Evolutionary conservation across 2,888 invertebrate genomes (phyloP).

Genomic region (Caenorhabditis macrosperma): DNA sequence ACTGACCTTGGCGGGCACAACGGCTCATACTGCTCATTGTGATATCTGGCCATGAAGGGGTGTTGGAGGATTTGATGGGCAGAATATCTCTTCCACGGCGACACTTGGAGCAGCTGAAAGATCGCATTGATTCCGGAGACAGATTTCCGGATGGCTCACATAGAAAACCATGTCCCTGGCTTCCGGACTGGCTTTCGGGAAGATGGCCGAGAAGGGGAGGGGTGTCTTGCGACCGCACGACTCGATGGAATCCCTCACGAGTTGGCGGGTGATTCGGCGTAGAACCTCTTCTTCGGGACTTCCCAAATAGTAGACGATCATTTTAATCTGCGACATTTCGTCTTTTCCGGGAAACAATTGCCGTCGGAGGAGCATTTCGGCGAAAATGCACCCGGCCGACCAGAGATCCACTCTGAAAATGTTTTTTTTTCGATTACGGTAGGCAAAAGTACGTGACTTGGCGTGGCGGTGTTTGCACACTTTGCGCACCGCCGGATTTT

Average conservation of each 20-base stretch:
- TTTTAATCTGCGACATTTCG: slow-evolving; percentile 77
- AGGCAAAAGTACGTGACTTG: not conserved
- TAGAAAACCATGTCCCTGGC: slow-evolving; percentile 73
- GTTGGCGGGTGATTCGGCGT: slow-evolving; percentile 80
- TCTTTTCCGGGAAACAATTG: slow-evolving; percentile 82
- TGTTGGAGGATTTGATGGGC: slow-evolving; percentile 81
- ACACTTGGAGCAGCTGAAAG: slow-evolving; percentile 79
- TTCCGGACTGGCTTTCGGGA: slow-evolving; percentile 81
- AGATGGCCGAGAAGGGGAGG: slow-evolving; percentile 80
- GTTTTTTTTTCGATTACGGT: not conserved
- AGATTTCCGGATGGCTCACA: slow-evolving; percentile 3
- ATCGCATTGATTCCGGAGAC: not conserved
- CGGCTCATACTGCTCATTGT: slow-evolving; percentile 82
- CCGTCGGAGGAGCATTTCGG: slow-evolving; percentile 82
- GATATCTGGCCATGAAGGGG: slow-evolving; percentile 81
- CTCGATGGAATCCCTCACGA: slow-evolving; percentile 80
- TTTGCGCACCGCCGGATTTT: no score
- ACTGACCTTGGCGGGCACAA: slow-evolving; percentile 68
- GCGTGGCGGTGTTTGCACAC: no score
- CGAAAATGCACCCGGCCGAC: slow-evolving; percentile 83
- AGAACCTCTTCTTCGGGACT: slow-evolving; percentile 80
- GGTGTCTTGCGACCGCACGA: slow-evolving; percentile 74
- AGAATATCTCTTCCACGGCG: slow-evolving; percentile 81
- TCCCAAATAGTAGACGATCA: slow-evolving; percentile 81
- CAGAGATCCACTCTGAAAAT: slow-evolving; percentile 82